Conservation (phyloP, 2,797 vertebrate species). For the Chlorospingus flavigularis region DNA sequence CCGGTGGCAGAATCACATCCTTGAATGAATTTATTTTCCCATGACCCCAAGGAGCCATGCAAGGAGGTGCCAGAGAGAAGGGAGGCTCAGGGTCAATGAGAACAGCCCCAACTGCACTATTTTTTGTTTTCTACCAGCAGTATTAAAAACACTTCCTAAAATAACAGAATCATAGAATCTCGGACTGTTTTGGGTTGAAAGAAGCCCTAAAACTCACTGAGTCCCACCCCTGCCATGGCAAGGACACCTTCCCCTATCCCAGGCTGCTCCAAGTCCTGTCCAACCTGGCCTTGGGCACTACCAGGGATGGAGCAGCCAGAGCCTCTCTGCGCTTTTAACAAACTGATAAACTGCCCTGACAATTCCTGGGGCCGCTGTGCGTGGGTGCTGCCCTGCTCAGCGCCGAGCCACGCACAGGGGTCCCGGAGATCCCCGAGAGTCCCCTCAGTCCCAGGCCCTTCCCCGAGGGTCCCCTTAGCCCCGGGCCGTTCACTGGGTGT, state of each 20-base stretch:
- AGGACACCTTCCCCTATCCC: fast-evolving
- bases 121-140: not conserved
- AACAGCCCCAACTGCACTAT: not conserved
- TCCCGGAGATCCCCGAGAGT: too few species aligned
- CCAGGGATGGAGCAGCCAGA: not conserved
- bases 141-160: not conserved
- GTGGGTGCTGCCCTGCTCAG: not conserved
- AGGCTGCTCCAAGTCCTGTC: not conserved
- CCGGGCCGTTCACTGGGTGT: too few species aligned
- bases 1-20: not conserved
- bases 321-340: not conserved
- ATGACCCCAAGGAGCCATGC: not conserved
- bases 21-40: not conserved
- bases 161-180: not conserved
- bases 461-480: not conserved
- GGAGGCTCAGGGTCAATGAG: not conserved
- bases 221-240: not conserved
- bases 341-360: fast-evolving
- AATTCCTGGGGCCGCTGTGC: fast-evolving
- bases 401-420: not conserved
- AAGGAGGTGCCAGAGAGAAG: not conserved
- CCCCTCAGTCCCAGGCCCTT: not conserved
- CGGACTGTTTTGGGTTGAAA: not conserved
- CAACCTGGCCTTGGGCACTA: fast-evolving
- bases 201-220: too few species aligned